Evolutionary conservation across 2,888 invertebrate genomes (phyloP).

Genomic region (Ophioninae sp.): DNA sequence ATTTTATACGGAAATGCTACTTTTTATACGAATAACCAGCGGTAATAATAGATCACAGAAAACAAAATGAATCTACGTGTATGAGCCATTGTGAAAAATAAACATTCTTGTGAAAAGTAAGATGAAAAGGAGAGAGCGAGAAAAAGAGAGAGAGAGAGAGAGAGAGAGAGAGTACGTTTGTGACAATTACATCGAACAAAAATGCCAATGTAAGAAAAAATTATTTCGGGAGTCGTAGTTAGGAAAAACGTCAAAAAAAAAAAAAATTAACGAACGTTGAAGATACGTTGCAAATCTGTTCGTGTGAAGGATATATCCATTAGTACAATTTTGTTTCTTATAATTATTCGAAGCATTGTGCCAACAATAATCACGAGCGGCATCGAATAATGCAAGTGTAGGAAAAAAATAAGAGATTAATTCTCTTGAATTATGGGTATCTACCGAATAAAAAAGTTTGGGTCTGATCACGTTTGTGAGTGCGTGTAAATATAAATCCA

Average conservation of each 20-base stretch:
- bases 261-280: constrained; percentile 38
- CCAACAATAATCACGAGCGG: constrained; percentile 29
- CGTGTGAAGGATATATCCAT: constrained; percentile 35
- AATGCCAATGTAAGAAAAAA: not conserved
- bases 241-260: constrained; percentile 44
- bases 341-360: constrained; percentile 29
- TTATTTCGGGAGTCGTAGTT: constrained; percentile 32
- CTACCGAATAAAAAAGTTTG: constrained; percentile 54
- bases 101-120: constrained; percentile 1
- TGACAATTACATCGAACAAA: constrained; percentile 10
- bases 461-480: constrained; percentile 50
- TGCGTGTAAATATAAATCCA: constrained; percentile 21
- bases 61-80: constrained; percentile 37
- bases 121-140: not conserved
- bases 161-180: constrained; percentile 1
- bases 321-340: constrained; percentile 29
- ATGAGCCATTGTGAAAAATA: constrained; percentile 14
- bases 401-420: constrained; percentile 12
- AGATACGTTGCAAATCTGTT: constrained; percentile 40
- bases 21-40: constrained; percentile 69
- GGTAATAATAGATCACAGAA: constrained; percentile 62
- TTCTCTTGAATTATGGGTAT: constrained; percentile 46
- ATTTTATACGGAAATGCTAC: constrained; percentile 71
- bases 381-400: constrained; percentile 28
- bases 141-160: not conserved